Evolutionary conservation across 2,888 invertebrate species (phyloP).

Genomic region (Drosophila greeni): DNA sequence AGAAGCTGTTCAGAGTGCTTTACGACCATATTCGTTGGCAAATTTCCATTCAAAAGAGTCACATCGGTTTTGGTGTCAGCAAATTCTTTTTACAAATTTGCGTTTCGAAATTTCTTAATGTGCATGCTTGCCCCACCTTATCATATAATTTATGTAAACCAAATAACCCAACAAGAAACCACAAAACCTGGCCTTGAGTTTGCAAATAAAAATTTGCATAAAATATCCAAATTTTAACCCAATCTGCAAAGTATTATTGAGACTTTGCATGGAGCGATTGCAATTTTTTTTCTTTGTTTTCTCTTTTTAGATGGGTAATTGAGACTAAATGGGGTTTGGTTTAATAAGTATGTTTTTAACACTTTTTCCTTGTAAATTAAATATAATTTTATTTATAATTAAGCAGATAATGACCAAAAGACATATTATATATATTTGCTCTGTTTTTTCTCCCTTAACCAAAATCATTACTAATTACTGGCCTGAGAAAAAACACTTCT

Average conservation of each 20-base stretch:
- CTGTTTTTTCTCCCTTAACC: no score
- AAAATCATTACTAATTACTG: background rate
- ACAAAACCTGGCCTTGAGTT: conserved; percentile 22
- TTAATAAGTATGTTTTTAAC: background rate
- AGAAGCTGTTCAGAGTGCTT: background rate
- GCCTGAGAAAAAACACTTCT: background rate
- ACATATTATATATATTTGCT: no score
- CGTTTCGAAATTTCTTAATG: conserved; percentile 6
- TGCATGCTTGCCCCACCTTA: conserved; percentile 21
- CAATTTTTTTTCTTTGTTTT: conserved; percentile 3
- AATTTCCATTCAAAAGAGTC: background rate
- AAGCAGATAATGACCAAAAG: no score
- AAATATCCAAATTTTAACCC: conserved; percentile 14
- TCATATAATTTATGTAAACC: conserved; percentile 16
- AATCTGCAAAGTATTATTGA: conserved; percentile 14
- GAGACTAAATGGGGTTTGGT: background rate
- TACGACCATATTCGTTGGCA: background rate
- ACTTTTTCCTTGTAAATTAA: background rate
- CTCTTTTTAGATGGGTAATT: background rate
- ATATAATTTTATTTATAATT: no score
- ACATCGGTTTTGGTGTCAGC: conserved; percentile 4
- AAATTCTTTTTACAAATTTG: conserved; percentile 14
- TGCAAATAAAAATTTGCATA: conserved; percentile 21
- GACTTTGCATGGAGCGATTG: background rate
- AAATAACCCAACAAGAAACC: conserved; percentile 6